Base-by-base conservation (phyloP, 1,140 invertebrate genomes). In the Trichonephila clavata region DNA sequence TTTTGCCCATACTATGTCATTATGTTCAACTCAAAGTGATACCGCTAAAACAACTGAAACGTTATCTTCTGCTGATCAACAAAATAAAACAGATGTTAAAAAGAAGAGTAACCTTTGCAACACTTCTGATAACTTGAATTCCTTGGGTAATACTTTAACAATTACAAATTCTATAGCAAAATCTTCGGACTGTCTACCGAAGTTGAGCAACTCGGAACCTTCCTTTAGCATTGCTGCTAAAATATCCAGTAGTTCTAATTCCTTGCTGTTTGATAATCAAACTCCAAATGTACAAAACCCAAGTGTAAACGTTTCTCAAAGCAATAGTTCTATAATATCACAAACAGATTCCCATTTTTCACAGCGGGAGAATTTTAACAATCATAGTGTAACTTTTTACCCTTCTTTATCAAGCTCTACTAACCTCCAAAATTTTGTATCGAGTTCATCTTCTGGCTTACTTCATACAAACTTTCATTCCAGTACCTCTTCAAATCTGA, bases 1-100 rank as follows among this genome's bases (percentile, higher is more conserved):
- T 61, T 93, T 87, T 93, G 63, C 86, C 7, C 92, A 93, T 88
- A 92, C 80, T 32, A 61, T 71, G 32, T 93, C 92, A 32, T 86
- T 93, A n/a, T 93, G 92, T 87, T 86, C 92, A 21, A 87, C 92
- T 21, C 84, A 87, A n/a, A 93, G 92, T 80, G 92, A 80, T 63
- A 77, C 61, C 5, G 8, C 61, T 27, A 93, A 93, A 71, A 88
- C 65, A n/a, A 87, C 86, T 81, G 86, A 87, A 60, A 87, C 92
- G 18, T 3, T 80, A 43, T 93, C 92, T 20, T 80, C 83, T n/a
- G 43, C 84, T 50, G 92, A 93, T 43, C 63, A 86, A n/a, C 92
- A 81, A 61, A 61, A 39, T 27, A 93, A 93, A 88, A 18, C 27
- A 32, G 86, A 93, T 39, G 7, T 20, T 21, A 93, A 93, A 57